These are phyloP conservation scores for Cheilosia soror DNA, from an alignment of 2,888 invertebrate genomes.

Conservation along the genomic window DNA sequence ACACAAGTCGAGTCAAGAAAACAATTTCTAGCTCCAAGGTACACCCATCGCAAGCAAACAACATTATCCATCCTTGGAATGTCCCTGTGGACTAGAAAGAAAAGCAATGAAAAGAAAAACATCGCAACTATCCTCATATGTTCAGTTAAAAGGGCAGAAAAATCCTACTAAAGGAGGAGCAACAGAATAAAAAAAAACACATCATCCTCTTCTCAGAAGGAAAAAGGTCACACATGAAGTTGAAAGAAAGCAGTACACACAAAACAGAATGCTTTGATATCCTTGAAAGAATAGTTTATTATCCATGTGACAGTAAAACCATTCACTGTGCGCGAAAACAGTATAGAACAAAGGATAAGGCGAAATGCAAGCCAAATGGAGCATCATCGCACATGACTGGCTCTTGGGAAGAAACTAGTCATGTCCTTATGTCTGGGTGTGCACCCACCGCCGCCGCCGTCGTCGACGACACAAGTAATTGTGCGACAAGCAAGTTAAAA, in stretches of 20 bases:
- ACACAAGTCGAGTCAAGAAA: constrained; percentile 21
- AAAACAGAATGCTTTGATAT: constrained; percentile 56
- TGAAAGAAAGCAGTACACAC: constrained; percentile 18
- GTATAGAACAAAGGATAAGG: constrained; percentile 21
- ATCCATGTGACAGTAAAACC: constrained; percentile 67
- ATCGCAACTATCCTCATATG: constrained; percentile 44
- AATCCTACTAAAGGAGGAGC: background rate
- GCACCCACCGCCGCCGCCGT: constrained; percentile 27
- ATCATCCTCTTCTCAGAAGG: constrained; percentile 1
- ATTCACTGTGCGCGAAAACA: constrained; percentile 14
- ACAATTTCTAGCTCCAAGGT: constrained; percentile 49
- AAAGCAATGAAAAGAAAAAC: constrained; percentile 14
- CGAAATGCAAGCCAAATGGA: constrained; percentile 46
- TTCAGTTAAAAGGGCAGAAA: constrained; percentile 47
- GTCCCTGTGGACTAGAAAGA: constrained; percentile 29
- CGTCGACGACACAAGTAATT: constrained; percentile 55
- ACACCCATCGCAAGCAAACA: constrained; percentile 52
- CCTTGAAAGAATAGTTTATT: constrained; percentile 72
- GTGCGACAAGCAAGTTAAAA: constrained; percentile 24
- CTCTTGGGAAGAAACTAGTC: background rate
- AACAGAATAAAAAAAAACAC: constrained; percentile 12
- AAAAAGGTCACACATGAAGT: constrained; percentile 25
- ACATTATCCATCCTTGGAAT: constrained; percentile 48
- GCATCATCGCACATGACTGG: constrained; percentile 24
- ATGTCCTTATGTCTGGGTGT: constrained; percentile 27